phyloP scores from a whole-genome alignment of 1,140 invertebrate genomes.

The Zaprionus gabonicus region DNA sequence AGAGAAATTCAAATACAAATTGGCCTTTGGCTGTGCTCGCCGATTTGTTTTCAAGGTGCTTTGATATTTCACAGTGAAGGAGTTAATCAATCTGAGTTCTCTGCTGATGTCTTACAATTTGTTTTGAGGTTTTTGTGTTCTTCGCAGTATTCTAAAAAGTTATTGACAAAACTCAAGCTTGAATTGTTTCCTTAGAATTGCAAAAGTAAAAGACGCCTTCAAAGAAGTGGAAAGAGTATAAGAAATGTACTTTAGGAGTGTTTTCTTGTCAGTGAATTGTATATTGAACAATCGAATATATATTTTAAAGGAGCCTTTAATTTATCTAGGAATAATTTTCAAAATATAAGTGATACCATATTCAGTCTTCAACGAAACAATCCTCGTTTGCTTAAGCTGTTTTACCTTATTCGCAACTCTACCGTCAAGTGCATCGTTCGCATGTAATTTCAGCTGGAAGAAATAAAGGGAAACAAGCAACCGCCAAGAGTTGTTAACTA shows the following conservation, averaged over 20 bases:
- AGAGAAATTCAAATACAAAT: constrained; percentile 24
- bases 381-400: background rate
- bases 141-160: background rate
- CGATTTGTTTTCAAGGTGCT: constrained; percentile 15
- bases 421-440: background rate
- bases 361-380: background rate
- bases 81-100: constrained; percentile 32
- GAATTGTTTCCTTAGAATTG: background rate
- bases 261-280: no score
- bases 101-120: constrained; percentile 5
- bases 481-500: constrained; percentile 14
- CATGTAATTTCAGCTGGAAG: background rate
- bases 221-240: no score
- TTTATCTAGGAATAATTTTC: no score
- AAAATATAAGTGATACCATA: background rate
- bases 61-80: constrained; percentile 11
- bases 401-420: background rate
- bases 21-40: background rate
- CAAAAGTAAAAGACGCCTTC: no score
- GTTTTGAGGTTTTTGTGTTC: constrained; percentile 20
- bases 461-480: background rate
- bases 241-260: no score
- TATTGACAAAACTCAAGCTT: background rate
- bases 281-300: no score
- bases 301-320: no score